These are phyloP conservation scores for Uropetala carovei DNA, from an alignment of 2,888 invertebrate genomes.

Conservation along the genomic window DNA sequence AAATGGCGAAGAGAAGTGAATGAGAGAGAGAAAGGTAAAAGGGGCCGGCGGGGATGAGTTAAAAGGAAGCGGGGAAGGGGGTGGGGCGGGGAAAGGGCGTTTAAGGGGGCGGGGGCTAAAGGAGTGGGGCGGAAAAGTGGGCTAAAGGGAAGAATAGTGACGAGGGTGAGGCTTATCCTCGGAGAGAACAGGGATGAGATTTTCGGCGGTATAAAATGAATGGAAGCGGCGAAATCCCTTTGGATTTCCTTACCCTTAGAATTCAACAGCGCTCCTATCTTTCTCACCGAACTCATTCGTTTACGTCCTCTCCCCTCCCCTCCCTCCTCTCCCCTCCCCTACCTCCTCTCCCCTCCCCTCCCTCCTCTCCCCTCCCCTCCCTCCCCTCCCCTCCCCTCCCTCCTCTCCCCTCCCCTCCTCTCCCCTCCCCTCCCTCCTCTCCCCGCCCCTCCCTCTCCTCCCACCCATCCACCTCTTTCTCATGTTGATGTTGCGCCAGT, in stretches of 20 bases:
- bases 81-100: background rate
- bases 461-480: background rate
- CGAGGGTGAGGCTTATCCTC: too few relatives aligned
- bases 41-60: too few relatives aligned
- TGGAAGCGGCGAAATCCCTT: conserved; percentile 10
- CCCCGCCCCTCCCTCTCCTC: too few relatives aligned
- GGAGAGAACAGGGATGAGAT: conserved; percentile 46
- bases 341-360: background rate
- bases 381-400: background rate
- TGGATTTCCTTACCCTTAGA: conserved; percentile 35
- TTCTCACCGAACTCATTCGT: background rate
- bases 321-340: background rate
- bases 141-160: too few relatives aligned
- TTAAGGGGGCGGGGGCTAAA: conserved; percentile 34
- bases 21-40: too few relatives aligned
- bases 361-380: background rate
- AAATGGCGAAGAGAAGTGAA: too few relatives aligned
- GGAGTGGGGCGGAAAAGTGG: background rate
- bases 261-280: conserved; percentile 7
- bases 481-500: conserved; percentile 13
- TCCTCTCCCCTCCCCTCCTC: too few relatives aligned
- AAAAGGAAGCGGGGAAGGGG: too few relatives aligned
- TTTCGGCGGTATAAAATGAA: conserved; percentile 44
- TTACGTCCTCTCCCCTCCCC: background rate
- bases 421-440: too few relatives aligned